Evolutionary conservation across 2,113 vertebrate species (phyloP).

Genomic region (Amblyornis subalaris): DNA sequence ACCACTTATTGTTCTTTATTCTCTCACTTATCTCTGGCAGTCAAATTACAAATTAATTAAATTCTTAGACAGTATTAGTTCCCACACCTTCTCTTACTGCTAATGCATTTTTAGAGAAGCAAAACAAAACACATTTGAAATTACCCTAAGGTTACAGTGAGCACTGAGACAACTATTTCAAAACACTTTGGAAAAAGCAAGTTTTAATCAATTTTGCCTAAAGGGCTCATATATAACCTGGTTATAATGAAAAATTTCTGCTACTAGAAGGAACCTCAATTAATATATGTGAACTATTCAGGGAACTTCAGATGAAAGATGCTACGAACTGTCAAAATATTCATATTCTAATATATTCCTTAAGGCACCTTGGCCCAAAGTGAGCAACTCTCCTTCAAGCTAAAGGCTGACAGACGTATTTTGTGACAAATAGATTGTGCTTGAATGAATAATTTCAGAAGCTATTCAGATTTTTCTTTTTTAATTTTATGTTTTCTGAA

Average conservation of each 20-base stretch:
- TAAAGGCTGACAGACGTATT: background rate
- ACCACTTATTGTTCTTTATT: background rate
- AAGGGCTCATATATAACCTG: background rate
- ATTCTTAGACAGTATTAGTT: background rate
- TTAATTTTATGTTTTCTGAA: background rate
- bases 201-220: background rate
- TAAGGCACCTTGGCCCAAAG: background rate
- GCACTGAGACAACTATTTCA: background rate
- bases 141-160: background rate
- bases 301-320: background rate
- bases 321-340: background rate
- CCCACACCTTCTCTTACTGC: background rate
- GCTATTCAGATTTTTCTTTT: background rate
- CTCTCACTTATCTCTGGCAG: background rate
- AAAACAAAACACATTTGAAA: background rate
- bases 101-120: background rate
- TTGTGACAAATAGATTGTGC: background rate
- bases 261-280: background rate
- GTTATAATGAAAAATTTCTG: background rate
- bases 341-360: background rate
- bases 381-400: background rate
- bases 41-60: background rate
- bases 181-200: background rate
- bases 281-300: background rate
- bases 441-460: background rate